These are phyloP conservation scores for Symphodus melops DNA, from an alignment of 2,113 vertebrate species.

Conservation along the genomic window DNA sequence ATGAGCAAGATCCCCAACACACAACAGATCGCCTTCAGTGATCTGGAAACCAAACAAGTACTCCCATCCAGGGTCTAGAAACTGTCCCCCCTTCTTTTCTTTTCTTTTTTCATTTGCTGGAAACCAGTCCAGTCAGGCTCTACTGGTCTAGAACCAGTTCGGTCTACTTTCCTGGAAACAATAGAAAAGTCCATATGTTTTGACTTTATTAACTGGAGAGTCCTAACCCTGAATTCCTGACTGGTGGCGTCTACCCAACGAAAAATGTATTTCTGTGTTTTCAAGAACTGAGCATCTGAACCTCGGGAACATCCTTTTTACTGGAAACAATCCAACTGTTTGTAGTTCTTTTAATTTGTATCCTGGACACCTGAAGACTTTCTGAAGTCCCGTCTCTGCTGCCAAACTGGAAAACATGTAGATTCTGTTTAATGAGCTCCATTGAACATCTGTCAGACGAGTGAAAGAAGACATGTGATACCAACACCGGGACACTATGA, in stretches of 20 bases:
- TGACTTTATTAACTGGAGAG: too few relatives aligned
- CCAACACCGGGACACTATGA: slow-evolving; percentile 29
- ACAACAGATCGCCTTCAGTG: too few relatives aligned
- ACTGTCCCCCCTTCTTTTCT: too few relatives aligned
- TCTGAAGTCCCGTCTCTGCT: too few relatives aligned
- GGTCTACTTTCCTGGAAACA: too few relatives aligned
- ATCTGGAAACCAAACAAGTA: too few relatives aligned
- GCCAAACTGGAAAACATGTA: slow-evolving; percentile 28
- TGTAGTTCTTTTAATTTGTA: neutral
- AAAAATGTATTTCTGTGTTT: neutral
- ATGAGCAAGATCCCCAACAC: neutral
- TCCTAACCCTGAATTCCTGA: too few relatives aligned
- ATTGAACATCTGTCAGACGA: neutral
- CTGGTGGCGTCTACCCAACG: neutral
- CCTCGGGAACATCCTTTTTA: neutral
- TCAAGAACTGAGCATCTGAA: neutral
- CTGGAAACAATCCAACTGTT: neutral
- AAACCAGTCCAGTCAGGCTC: neutral
- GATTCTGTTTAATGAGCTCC: slow-evolving; percentile 5
- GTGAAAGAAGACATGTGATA: too few relatives aligned
- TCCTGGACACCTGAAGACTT: too few relatives aligned
- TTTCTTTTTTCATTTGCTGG: neutral
- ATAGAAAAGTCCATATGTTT: too few relatives aligned
- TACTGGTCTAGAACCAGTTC: neutral
- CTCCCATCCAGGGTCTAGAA: neutral